Evolutionary conservation across 2,888 invertebrate genomes (phyloP).

Genomic region (Diaphora mendica): DNA sequence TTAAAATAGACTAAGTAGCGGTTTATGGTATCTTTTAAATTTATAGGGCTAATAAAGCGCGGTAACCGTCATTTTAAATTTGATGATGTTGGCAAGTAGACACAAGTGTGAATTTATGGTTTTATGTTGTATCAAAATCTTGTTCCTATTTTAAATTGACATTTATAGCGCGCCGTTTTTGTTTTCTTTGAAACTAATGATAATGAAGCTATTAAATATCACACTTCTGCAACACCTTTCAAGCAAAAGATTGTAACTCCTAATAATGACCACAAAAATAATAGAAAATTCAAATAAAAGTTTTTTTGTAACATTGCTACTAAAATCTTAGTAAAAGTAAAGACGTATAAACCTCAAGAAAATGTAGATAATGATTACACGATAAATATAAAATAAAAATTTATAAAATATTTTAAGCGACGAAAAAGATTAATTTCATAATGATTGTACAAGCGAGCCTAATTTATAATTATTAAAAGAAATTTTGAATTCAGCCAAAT

Average conservation of each 20-base stretch:
- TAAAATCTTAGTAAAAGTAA: too few species aligned
- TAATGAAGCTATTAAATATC: not conserved
- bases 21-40: not conserved
- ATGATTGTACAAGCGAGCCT: not conserved
- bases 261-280: too few species aligned
- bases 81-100: not conserved
- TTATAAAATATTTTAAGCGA: not conserved
- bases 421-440: not conserved
- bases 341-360: not conserved
- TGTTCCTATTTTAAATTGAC: not conserved
- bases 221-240: not conserved
- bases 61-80: not conserved
- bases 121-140: not conserved
- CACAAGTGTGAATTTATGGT: not conserved
- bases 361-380: not conserved
- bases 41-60: not conserved
- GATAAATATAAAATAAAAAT: not conserved
- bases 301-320: too few species aligned
- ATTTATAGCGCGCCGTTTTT: not conserved
- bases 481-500: slow-evolving; percentile 10
- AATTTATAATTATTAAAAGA: not conserved
- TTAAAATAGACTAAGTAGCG: not conserved
- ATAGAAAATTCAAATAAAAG: not conserved
- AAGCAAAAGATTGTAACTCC: too few species aligned
- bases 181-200: not conserved